Evolutionary conservation across 2,797 vertebrate genomes (phyloP).

Genomic region (Acanthurus lineatus): DNA sequence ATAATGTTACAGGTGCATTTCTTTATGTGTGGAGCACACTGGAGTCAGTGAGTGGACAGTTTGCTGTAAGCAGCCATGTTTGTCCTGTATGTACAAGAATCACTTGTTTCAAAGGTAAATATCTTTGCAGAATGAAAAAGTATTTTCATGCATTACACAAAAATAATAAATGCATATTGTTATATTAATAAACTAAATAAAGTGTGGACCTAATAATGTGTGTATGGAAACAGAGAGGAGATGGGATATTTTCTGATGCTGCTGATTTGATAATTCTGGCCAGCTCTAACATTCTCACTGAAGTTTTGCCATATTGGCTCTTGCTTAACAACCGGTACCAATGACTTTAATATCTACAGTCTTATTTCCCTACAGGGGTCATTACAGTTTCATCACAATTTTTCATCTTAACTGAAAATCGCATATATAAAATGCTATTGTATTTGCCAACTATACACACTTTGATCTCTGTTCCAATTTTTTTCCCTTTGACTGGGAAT

Average conservation of each 20-base stretch:
- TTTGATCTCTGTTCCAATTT: constrained; percentile 44
- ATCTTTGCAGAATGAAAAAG: background rate
- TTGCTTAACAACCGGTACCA: constrained; percentile 15
- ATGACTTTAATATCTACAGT: constrained; percentile 4
- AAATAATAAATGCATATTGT: constrained; percentile 5
- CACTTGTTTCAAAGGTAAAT: constrained; percentile 5
- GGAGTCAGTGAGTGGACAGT: background rate
- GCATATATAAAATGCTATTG: constrained; percentile 26
- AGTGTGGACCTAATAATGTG: background rate
- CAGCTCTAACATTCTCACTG: constrained; percentile 9
- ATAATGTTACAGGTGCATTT: background rate
- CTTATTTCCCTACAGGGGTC: constrained; percentile 55
- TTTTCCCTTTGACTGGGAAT: constrained; percentile 10
- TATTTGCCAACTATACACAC: constrained; percentile 37
- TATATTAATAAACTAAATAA: constrained; percentile 10
- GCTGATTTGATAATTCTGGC: constrained; percentile 7
- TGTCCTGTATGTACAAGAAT: constrained; percentile 23
- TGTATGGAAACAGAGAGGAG: background rate
- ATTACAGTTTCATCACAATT: constrained; percentile 22
- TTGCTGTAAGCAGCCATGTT: background rate
- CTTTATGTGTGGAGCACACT: background rate
- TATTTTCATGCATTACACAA: background rate
- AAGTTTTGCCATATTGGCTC: constrained; percentile 7
- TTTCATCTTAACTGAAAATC: constrained; percentile 22
- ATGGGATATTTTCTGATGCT: background rate